These are phyloP conservation scores for Eueides isabella DNA, from an alignment of 1,140 invertebrate species.

Conservation along the genomic window DNA sequence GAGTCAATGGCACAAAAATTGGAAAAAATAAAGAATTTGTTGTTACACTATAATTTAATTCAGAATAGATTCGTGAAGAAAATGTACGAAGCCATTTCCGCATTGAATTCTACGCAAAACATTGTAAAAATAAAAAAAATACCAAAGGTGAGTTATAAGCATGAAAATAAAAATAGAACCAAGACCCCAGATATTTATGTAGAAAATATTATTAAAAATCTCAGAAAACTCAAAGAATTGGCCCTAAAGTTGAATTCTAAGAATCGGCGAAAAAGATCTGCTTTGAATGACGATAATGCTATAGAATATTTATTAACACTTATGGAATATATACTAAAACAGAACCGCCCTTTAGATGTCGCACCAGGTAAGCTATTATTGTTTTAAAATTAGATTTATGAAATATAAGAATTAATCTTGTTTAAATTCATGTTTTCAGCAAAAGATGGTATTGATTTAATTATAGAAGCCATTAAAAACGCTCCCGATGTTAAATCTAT, in stretches of 20 bases:
- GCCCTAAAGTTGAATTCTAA: constrained; percentile 49
- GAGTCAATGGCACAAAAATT: constrained; percentile 40
- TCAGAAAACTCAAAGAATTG: constrained; percentile 58
- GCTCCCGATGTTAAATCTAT: constrained; percentile 66
- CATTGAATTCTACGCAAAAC: constrained; percentile 42
- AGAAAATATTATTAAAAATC: constrained; percentile 59
- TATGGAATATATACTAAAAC: constrained; percentile 69
- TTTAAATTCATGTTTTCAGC: constrained; percentile 51
- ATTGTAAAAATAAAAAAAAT: constrained; percentile 22
- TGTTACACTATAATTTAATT: constrained; percentile 57
- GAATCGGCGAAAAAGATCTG: constrained; percentile 51
- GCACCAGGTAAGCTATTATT: constrained; percentile 50
- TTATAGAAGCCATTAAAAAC: constrained; percentile 69
- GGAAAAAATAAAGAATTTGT: constrained; percentile 51
- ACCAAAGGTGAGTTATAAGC: constrained; percentile 39
- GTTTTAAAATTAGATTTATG: not conserved
- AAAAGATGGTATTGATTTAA: constrained; percentile 66
- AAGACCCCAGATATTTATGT: constrained; percentile 50
- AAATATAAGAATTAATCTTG: not conserved
- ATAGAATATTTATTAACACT: constrained; percentile 66
- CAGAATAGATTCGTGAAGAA: constrained; percentile 64
- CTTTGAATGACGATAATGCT: constrained; percentile 50
- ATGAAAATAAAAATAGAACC: constrained; percentile 29
- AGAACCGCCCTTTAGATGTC: constrained; percentile 47
- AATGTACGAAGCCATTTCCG: constrained; percentile 56